phyloP scores from a whole-genome alignment of 2,797 vertebrate genomes.

The Pseudochirops cupreus region DNA sequence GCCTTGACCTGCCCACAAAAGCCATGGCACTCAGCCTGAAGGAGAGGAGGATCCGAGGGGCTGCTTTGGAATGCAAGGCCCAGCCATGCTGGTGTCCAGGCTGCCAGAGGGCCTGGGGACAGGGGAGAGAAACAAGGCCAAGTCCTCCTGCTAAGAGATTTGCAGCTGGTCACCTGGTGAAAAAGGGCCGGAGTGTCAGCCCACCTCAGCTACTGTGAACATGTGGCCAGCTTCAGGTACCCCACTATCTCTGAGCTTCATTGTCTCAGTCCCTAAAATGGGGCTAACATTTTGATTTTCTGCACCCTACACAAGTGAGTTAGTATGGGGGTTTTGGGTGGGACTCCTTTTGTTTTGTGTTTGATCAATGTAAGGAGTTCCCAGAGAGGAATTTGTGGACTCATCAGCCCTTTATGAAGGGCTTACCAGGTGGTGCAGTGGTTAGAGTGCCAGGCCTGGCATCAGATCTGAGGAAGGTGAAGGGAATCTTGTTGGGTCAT shows the following conservation, averaged over 20 bases:
- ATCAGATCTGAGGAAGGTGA: neutral
- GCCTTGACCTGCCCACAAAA: neutral
- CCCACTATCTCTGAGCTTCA: neutral
- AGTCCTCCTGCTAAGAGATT: neutral
- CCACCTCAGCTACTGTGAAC: neutral
- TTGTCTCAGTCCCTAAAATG: neutral
- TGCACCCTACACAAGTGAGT: neutral
- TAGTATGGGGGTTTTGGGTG: neutral
- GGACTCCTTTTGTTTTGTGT: neutral
- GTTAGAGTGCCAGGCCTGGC: neutral
- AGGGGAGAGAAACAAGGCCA: neutral
- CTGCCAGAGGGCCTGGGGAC: neutral
- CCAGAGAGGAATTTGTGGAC: neutral
- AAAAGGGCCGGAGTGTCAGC: neutral
- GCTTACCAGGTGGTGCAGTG: neutral
- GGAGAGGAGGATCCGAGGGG: neutral
- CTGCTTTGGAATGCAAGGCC: neutral
- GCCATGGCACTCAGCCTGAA: neutral
- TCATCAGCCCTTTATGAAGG: neutral
- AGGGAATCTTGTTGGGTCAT: neutral
- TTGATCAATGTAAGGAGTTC: neutral
- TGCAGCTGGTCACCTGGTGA: accelerated
- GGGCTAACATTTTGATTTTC: neutral
- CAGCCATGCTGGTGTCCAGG: neutral
- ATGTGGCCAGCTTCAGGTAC: neutral